Evolutionary conservation across 1,140 invertebrate genomes (phyloP).

Genomic region (Papilio aristodemus): DNA sequence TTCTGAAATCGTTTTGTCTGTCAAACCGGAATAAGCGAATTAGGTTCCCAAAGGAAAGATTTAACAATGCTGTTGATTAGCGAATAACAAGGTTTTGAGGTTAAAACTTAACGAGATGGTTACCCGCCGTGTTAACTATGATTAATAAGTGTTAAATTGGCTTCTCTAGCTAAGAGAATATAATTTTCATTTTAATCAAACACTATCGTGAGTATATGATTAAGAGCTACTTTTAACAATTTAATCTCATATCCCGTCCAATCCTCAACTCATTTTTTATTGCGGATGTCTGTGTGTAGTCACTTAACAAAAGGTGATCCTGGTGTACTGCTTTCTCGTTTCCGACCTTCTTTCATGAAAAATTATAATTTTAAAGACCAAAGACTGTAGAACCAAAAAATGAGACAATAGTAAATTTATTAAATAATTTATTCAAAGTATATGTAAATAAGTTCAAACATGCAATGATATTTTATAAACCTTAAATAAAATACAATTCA

Average conservation of each 20-base stretch:
- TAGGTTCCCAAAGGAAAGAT: constrained; percentile 5
- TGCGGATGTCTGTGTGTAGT: too few species aligned
- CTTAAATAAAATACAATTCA: constrained; percentile 19
- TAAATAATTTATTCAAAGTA: constrained; percentile 17
- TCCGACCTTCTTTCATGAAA: too few species aligned
- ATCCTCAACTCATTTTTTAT: too few species aligned
- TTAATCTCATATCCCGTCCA: too few species aligned
- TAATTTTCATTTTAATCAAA: background rate
- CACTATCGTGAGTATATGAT: too few species aligned
- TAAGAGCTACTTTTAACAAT: too few species aligned
- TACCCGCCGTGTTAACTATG: background rate
- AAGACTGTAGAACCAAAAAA: background rate
- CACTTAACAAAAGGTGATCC: too few species aligned
- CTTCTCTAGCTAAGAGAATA: background rate
- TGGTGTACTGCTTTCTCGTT: too few species aligned
- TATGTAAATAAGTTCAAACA: too few species aligned
- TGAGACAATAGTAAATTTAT: background rate
- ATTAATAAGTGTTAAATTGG: constrained; percentile 15
- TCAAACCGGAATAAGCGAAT: background rate
- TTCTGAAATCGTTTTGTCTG: background rate
- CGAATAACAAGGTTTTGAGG: background rate
- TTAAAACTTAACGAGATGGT: background rate
- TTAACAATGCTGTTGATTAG: constrained; percentile 1
- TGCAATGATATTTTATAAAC: constrained; percentile 1
- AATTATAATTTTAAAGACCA: too few species aligned